Evolutionary conservation across 1,140 invertebrate species (phyloP), one percentile per base, ranked within the genome.

Genomic region (Sarcophaga bullata): DNA sequence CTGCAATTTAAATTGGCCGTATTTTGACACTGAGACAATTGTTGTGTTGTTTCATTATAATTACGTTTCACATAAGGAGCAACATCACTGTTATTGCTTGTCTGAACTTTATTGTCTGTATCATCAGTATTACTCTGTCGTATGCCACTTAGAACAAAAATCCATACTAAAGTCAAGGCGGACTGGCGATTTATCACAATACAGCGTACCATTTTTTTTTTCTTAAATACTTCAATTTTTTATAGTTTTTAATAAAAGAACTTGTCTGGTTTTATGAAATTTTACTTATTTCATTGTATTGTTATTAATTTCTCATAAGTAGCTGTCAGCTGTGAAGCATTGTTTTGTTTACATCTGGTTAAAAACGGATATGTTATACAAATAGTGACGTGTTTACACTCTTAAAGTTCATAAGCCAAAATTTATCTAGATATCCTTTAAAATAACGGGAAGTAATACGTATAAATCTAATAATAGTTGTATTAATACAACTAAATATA

Each of bases 181-280:
- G 89, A 88, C 48, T 90, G 88, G 85, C 90, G 89, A 85, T 91
- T 91, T 81, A 92, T 90, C 46, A 91, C 89, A 52, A 90, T 87
- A 85, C 91, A 92, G 84, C 85, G 85, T 3, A 17, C 17, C 82
- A 83, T 83, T 37, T 49, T 76, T 0, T n/a, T 17, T 76, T n/a
- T 10, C 6, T 25, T 73, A 48, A 68, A 68, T n/a, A 68, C 19
- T 72, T 72, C n/a, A 5, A 54, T 10, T 37, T 37, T 37, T 37
- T 37, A 37, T 37, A 4, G 4, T 37, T 37, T 37, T 37, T 37
- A 37, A 37, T 37, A 37, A 4, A 37, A 37, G 25, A 37, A 37
- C 25, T 37, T 37, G 25, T 1, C 25, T 37, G 25, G 4, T 37
- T 37, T 37, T 37, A 37, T 37, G 1, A 37, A 37, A 37, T 37